Evolutionary conservation across 1,140 invertebrate genomes (phyloP).

Genomic region (Oryzaephilus surinamensis): DNA sequence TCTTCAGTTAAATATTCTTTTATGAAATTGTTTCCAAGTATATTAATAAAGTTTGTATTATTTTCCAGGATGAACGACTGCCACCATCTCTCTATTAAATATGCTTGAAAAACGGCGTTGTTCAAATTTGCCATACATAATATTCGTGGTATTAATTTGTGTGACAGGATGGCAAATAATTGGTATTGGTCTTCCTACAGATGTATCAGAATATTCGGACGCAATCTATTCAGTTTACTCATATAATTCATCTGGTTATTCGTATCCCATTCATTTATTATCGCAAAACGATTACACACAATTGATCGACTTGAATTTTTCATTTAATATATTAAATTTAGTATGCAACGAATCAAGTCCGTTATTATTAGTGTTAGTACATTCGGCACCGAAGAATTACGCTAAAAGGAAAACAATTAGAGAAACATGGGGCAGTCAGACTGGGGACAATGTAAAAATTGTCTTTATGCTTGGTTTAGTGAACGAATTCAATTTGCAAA

Average conservation of each 20-base stretch:
- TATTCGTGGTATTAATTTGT: conserved; percentile 1
- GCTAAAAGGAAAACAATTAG: conserved; percentile 50
- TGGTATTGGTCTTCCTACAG: not conserved
- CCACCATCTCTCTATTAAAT: not conserved
- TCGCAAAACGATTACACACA: conserved; percentile 23
- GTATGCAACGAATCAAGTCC: conserved; percentile 27
- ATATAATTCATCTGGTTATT: conserved; percentile 13
- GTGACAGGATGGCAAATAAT: conserved; percentile 5
- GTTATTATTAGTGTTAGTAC: conserved; percentile 51
- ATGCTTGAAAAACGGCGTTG: conserved; percentile 8
- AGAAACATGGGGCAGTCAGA: conserved; percentile 52
- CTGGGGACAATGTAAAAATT: conserved; percentile 36
- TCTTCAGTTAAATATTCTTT: too few relatives aligned
- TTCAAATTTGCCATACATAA: not conserved
- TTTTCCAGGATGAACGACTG: conserved; percentile 1
- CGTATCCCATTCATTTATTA: conserved; percentile 16
- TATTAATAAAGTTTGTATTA: not conserved
- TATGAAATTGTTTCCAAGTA: too few relatives aligned
- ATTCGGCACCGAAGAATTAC: conserved; percentile 54
- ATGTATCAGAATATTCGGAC: not conserved
- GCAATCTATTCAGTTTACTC: conserved; percentile 12
- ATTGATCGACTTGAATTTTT: conserved; percentile 28
- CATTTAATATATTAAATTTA: conserved; percentile 26
- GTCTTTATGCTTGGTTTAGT: conserved; percentile 62
- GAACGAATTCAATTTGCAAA: conserved; percentile 34